Base-by-base conservation (phyloP, 1,140 invertebrate genomes). In the Stratiolaelaps scimitus region DNA sequence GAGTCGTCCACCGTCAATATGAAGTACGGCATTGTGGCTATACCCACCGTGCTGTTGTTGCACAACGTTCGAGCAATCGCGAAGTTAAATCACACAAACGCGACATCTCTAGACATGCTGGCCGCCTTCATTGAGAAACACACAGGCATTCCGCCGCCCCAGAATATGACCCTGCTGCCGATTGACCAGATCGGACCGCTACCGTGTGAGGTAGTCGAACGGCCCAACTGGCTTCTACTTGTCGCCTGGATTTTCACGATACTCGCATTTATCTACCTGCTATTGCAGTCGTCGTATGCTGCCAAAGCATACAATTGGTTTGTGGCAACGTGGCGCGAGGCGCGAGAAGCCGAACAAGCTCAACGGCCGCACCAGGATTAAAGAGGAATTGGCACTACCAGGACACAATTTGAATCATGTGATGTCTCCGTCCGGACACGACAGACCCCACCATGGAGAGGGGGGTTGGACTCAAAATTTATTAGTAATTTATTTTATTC, bases 21-120 rank as follows among this genome's bases (percentile, higher is more conserved):
- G 0, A 86, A 90, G 72, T 92, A 90, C 79, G 91, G 92, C 20
- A 88, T 94, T 69, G 84, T 92, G n/a, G 89, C 88, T 20, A 85
- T 95, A 28, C 92, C 92, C 44, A 92, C 90, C 43, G 74, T 96
- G 13, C 82, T 95, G 76, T 79, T 97, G 65, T 90, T 95, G 71
- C 91, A 96, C 73, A 93, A 93, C 78, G 89, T 89, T 0, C 83
- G 87, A 73, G 83, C 88, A 28, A 82, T 89, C 30, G 85, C 84
- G 0, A 88, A 89, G 77, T 92, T 87, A 69, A 92, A 94, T 78
- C 84, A 84, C 20, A 86, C 87, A 13, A 82, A 86, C 64, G 87
- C 89, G 70, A 40, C 34, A 6, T 86, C 82, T 19, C 78, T 92
- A 29, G 82, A 87, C 64, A 82, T 82, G 65, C 88, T 94, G 72